A percentile compares a stretch with the other conserved stretches of the same genome.
Evolutionary conservation across 2,113 vertebrate species (phyloP).

Genomic region (Microtus ochrogaster): DNA sequence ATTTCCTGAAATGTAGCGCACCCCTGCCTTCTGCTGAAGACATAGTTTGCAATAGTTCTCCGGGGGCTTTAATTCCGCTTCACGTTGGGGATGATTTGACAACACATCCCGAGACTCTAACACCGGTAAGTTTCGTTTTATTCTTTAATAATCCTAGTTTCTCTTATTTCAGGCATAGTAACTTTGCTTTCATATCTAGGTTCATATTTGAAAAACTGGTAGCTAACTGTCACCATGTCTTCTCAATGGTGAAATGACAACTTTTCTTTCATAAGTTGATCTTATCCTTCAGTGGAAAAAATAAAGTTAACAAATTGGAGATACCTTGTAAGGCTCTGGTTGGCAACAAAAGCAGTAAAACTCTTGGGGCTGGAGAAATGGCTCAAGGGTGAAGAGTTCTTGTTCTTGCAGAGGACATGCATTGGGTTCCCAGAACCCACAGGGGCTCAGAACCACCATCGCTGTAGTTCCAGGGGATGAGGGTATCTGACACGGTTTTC

Average conservation of each 20-base stretch:
- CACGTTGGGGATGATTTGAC: constrained; percentile 52
- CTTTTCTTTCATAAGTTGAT: constrained; percentile 25
- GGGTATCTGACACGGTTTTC: neutral
- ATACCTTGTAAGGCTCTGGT: neutral
- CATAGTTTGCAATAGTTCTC: constrained; percentile 43
- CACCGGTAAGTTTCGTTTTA: constrained; percentile 70
- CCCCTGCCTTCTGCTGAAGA: constrained; percentile 59
- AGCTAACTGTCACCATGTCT: neutral
- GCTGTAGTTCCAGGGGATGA: neutral
- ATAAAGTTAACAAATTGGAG: neutral
- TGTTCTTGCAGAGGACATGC: neutral
- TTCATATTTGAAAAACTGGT: constrained; percentile 13
- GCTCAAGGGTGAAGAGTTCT: neutral
- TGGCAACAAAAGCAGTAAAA: neutral
- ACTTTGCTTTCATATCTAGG: constrained; percentile 14
- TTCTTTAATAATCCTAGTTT: constrained; percentile 5
- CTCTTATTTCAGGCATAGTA: neutral
- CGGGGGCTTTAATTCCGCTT: constrained; percentile 69
- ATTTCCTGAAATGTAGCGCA: constrained; percentile 73
- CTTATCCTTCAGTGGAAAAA: constrained; percentile 16
- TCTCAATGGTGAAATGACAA: constrained; percentile 6
- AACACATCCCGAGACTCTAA: constrained; percentile 61
- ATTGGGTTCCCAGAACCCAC: neutral
- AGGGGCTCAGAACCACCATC: neutral
- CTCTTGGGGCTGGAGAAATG: neutral